These are phyloP conservation scores for Acanthosoma haemorrhoidale DNA, from an alignment of 2,888 invertebrate genomes.

Conservation along the genomic window DNA sequence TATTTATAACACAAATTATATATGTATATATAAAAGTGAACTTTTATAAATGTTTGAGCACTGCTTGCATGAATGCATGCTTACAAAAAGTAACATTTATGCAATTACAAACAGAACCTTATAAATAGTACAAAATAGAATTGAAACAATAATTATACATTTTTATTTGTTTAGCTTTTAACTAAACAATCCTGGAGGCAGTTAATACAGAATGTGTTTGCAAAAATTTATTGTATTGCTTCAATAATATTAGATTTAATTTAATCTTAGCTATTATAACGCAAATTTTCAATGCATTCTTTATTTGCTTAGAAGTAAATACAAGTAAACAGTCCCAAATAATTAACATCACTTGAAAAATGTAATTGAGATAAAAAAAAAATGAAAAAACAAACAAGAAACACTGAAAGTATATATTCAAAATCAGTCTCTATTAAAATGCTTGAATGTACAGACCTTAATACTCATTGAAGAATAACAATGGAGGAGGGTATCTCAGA, in stretches of 20 bases:
- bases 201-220: background rate
- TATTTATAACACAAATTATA: background rate
- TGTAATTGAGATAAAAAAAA: background rate
- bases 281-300: background rate
- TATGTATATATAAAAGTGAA: constrained; percentile 5
- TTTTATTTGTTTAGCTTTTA: too few relatives aligned
- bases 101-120: background rate
- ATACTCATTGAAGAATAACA: background rate
- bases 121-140: background rate
- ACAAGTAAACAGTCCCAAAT: background rate
- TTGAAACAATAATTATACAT: background rate
- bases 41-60: constrained; percentile 13
- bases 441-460: constrained; percentile 18
- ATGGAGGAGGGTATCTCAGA: background rate
- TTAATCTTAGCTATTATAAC: background rate
- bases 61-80: constrained; percentile 5
- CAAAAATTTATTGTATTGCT: background rate
- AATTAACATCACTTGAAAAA: background rate
- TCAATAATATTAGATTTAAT: background rate
- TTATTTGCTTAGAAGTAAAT: background rate
- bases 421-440: constrained; percentile 26
- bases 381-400: constrained; percentile 16
- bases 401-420: constrained; percentile 18
- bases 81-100: background rate
- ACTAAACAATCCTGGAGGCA: background rate